Evolutionary conservation across 2,888 invertebrate species (phyloP).

Genomic region (Lycocerus yunnanus): DNA sequence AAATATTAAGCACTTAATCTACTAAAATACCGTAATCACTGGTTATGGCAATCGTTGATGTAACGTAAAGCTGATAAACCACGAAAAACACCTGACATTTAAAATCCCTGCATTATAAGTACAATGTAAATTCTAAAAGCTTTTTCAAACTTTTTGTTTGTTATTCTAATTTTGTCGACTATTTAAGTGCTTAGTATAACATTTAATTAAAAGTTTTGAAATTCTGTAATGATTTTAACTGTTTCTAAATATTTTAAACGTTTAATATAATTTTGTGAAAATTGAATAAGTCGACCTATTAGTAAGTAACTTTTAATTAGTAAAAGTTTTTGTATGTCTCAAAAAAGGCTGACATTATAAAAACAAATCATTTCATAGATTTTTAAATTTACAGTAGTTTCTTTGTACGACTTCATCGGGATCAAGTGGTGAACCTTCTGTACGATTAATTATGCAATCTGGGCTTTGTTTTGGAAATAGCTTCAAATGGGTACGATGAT

Average conservation of each 20-base stretch:
- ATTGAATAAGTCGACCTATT: not conserved
- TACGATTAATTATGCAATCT: not conserved
- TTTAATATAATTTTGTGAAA: not conserved
- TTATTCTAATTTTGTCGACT: constrained; percentile 2
- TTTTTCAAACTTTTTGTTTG: constrained; percentile 3
- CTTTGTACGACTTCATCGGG: too few relatives aligned
- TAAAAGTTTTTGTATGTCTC: not conserved
- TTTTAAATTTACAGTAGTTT: not conserved
- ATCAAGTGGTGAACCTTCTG: not conserved
- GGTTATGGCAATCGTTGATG: not conserved
- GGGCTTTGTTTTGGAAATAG: too few relatives aligned
- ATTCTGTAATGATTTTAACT: constrained; percentile 1
- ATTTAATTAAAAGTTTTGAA: constrained; percentile 6
- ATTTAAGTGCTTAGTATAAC: constrained; percentile 1
- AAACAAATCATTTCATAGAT: not conserved
- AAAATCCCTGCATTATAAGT: not conserved
- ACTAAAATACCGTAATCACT: not conserved
- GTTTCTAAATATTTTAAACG: constrained; percentile 1
- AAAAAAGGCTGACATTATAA: not conserved
- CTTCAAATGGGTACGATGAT: not conserved
- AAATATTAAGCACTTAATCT: not conserved
- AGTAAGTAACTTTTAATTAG: not conserved
- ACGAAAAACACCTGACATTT: not conserved
- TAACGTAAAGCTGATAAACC: not conserved
- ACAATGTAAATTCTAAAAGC: constrained; percentile 2